Conservation (phyloP, 1,140 invertebrate species). For the Brachionus rubens region DNA sequence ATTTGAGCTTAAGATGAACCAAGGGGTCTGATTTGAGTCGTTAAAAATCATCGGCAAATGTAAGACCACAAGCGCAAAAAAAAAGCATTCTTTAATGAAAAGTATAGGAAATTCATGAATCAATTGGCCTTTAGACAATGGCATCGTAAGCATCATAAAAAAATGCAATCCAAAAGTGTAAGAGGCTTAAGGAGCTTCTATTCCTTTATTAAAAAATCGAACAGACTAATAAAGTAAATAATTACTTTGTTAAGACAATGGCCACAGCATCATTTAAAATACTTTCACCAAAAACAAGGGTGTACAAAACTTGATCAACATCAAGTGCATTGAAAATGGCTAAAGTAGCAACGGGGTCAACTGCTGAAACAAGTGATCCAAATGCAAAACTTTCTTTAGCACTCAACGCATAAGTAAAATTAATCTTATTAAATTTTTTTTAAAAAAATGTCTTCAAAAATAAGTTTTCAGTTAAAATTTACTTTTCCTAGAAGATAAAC, state of each 20-base stretch:
- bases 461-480: background rate
- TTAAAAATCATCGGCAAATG: no score
- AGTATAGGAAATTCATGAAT: no score
- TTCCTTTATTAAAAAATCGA: no score
- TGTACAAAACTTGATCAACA: constrained; percentile 90
- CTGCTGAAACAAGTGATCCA: constrained; percentile 94
- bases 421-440: constrained; percentile 58
- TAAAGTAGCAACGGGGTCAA: constrained; percentile 89
- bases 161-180: no score
- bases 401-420: constrained; percentile 78
- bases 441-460: constrained; percentile 44
- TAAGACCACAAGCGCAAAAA: no score
- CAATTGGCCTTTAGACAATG: no score
- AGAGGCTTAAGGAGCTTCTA: no score
- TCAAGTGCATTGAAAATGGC: constrained; percentile 96
- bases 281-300: constrained; percentile 97
- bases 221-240: constrained; percentile 51
- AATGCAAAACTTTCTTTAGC: constrained; percentile 97
- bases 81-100: no score
- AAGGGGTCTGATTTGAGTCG: no score
- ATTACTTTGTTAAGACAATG: constrained; percentile 89
- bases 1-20: no score
- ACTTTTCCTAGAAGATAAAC: constrained; percentile 49
- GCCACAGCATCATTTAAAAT: constrained; percentile 97
- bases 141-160: no score